phyloP scores from a whole-genome alignment of 2,797 vertebrate species.

The Sitta carolinensis region DNA sequence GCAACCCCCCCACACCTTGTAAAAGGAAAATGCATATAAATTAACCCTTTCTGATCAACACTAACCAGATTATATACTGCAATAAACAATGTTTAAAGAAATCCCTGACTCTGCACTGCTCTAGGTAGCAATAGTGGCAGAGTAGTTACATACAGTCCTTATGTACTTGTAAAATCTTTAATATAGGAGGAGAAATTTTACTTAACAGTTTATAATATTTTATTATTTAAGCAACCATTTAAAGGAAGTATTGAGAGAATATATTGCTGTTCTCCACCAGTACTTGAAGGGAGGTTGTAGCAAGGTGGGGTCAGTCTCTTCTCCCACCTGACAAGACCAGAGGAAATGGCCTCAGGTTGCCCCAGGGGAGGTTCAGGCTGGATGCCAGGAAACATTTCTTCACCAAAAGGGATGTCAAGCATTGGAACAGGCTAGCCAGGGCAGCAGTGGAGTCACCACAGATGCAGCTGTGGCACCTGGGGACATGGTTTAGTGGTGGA shows the following conservation, averaged over 20 bases:
- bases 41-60: background rate
- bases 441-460: background rate
- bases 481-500: background rate
- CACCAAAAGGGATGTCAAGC: background rate
- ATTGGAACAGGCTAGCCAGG: background rate
- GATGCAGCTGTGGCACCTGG: background rate
- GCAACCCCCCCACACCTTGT: too few relatives aligned
- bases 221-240: background rate
- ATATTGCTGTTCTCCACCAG: background rate
- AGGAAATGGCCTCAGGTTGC: background rate
- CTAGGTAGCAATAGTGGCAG: background rate
- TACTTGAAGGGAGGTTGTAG: background rate
- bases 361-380: background rate
- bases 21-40: background rate
- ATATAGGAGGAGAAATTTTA: background rate
- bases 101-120: background rate
- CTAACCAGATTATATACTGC: background rate
- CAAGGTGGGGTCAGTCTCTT: background rate
- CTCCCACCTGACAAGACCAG: background rate
- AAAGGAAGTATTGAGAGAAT: background rate
- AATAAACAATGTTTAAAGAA: background rate
- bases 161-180: background rate
- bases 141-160: background rate
- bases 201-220: background rate
- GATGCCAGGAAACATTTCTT: background rate